Conservation (phyloP, 2,797 vertebrate genomes). For the Ctenopoma multispine region DNA sequence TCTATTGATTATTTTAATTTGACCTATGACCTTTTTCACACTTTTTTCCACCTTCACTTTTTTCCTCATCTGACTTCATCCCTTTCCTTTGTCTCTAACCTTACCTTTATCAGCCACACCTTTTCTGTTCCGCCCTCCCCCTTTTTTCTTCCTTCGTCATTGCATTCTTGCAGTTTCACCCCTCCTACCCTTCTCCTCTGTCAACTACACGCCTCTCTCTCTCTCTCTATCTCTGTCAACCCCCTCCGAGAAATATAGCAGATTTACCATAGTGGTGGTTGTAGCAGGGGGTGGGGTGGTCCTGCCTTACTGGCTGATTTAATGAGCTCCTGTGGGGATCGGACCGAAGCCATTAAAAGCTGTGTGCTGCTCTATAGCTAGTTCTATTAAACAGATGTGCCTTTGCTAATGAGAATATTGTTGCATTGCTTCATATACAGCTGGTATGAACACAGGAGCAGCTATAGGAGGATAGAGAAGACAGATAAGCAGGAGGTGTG, state of each 20-base stretch:
- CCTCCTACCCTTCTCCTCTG: conserved; percentile 29
- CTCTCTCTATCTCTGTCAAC: conserved; percentile 27
- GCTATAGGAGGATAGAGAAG: conserved; percentile 29
- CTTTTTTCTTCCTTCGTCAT: conserved; percentile 7
- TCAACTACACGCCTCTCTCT: conserved; percentile 34
- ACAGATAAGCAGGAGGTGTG: conserved; percentile 27
- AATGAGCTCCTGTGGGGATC: conserved; percentile 85
- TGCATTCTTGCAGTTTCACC: conserved; percentile 38
- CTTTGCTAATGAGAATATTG: conserved; percentile 63
- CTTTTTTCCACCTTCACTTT: conserved; percentile 1
- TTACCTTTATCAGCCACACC: conserved; percentile 51
- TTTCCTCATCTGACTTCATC: conserved; percentile 29
- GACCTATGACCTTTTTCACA: conserved; percentile 15
- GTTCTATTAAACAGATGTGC: conserved; percentile 71
- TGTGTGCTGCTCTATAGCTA: conserved; percentile 45
- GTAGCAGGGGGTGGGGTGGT: conserved; percentile 69
- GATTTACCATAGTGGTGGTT: conserved; percentile 47
- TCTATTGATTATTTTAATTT: conserved; percentile 46
- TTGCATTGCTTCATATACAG: conserved; percentile 44
- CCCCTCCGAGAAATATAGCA: conserved; percentile 35
- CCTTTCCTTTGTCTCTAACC: conserved; percentile 47
- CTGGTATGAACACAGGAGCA: conserved; percentile 20
- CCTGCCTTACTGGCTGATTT: conserved; percentile 76
- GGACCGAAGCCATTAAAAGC: conserved; percentile 73
- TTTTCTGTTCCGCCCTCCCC: conserved; percentile 24